Evolutionary conservation across 2,113 vertebrate genomes (phyloP).

Genomic region (Coreoperca whiteheadi): DNA sequence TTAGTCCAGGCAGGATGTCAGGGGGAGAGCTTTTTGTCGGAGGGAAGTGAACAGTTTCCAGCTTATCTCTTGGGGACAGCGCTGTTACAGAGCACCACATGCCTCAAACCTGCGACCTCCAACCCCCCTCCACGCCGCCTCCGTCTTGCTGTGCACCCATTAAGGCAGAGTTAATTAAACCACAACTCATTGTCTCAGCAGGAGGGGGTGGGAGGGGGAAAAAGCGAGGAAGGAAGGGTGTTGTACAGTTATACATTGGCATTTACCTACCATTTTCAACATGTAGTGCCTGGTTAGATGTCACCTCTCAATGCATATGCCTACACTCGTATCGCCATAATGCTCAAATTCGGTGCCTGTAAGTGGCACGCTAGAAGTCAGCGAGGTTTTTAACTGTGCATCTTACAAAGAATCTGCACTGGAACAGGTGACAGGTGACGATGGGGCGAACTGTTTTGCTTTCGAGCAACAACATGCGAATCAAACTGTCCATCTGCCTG

Average conservation of each 20-base stretch:
- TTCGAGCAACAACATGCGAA: constrained; percentile 10
- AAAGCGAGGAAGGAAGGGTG: constrained; percentile 1
- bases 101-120: constrained; percentile 64
- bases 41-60: constrained; percentile 35
- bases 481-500: constrained; percentile 70
- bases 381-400: constrained; percentile 31
- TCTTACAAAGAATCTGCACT: constrained; percentile 35
- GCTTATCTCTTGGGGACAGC: constrained; percentile 74
- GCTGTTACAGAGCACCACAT: constrained; percentile 43
- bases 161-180: constrained; percentile 85
- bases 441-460: constrained; percentile 12
- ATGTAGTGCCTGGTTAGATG: constrained; percentile 56
- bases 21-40: constrained; percentile 33
- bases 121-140: constrained; percentile 33
- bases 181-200: constrained; percentile 77
- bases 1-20: constrained; percentile 19
- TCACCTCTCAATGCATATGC: constrained; percentile 43
- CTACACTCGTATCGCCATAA: constrained; percentile 20
- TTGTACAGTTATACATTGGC: constrained; percentile 65
- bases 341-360: constrained; percentile 11
- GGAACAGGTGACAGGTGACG: background rate
- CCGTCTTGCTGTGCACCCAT: constrained; percentile 76
- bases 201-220: constrained; percentile 48
- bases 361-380: constrained; percentile 6
- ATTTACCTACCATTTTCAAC: constrained; percentile 70